phyloP scores from a whole-genome alignment of 64 coral and sea anemone species.

The Montipora capricornis region DNA sequence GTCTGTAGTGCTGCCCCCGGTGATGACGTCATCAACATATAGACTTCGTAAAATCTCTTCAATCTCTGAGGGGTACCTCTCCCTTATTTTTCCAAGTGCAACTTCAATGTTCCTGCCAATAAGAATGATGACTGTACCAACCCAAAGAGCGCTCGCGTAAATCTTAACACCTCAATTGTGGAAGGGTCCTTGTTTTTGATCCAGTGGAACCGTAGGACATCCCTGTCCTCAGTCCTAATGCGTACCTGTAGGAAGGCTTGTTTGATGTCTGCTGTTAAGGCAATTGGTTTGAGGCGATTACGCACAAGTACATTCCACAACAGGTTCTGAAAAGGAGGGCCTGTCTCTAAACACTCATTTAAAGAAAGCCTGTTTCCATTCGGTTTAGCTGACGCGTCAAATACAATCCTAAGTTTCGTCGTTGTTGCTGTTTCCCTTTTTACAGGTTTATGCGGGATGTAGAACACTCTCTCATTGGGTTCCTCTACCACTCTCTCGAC shows the following conservation, averaged over 20 bases:
- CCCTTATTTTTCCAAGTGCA: neutral
- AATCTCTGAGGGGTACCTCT: slow-evolving; percentile 18
- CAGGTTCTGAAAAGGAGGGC: slow-evolving; percentile 54
- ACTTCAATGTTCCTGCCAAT: slow-evolving; percentile 5
- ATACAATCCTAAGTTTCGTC: neutral
- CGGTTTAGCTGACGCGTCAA: neutral
- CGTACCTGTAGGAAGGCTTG: slow-evolving; percentile 56
- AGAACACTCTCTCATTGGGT: neutral
- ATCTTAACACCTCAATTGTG: slow-evolving; percentile 9
- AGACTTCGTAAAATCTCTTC: slow-evolving; percentile 35
- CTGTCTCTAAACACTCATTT: slow-evolving; percentile 61
- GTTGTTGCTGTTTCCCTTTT: neutral
- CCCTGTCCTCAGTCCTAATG: neutral
- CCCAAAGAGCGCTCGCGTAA: slow-evolving; percentile 23
- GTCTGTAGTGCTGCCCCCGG: neutral
- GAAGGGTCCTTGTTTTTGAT: slow-evolving; percentile 35
- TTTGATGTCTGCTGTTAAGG: slow-evolving; percentile 36
- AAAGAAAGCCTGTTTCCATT: neutral
- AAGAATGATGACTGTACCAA: slow-evolving; percentile 18
- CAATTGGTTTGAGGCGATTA: slow-evolving; percentile 13
- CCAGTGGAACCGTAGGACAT: slow-evolving; percentile 29
- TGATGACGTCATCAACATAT: slow-evolving; percentile 61
- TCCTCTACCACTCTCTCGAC: neutral
- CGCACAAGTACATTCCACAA: slow-evolving; percentile 22
- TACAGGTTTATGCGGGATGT: slow-evolving; percentile 10